Base-by-base conservation (phyloP, 2,797 vertebrate genomes). In the Micropoecilia bifurca region DNA sequence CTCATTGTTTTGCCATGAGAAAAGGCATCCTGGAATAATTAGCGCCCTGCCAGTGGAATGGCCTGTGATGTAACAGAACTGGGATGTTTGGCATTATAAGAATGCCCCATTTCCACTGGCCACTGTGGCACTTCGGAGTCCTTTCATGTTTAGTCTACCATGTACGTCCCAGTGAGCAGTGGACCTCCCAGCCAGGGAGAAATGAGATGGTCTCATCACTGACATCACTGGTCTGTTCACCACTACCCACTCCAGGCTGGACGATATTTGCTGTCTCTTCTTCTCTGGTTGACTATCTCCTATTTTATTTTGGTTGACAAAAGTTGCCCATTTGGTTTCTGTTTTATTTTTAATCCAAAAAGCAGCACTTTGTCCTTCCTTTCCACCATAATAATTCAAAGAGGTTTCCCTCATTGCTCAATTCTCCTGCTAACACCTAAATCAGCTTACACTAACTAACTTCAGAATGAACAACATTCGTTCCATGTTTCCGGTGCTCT, bases 71-170 rank as follows among this genome's bases (percentile, higher is more conserved):
- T 94, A 95, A 96, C 94, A 87, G 81, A 93, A 95, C 91, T 80
- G 93, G 93, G 94, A 95, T 94, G 94, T 94, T 93, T 94, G 95
- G 93, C 93, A 95, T 95, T 94, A 95, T 95, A 94, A 95, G 95
- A 95, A 94, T 96, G 95, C 91, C 93, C 95, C 89, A 93, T 94
- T 95, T 95, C 93, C 89, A 93, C 93, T 91, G 71, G 83, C 92
- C 92, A 93, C 88, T 90, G 91, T 93, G 91, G 90, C 89, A 92
- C 90, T 93, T 89, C 90, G 88, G 86, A 89, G 82, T 91, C 93
- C 83, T 95, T 96, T 96, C 93, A 92, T 95, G 95, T 95, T 93
- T 94, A 95, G 90, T 95, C 89, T 95, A 93, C 91, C 95, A 92
- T 96, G 93, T 92, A 87, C 85, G 84, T 90, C 90, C 85, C 79